Evolutionary conservation across 2,797 vertebrate species (phyloP).

Genomic region (Pipistrellus nathusii): DNA sequence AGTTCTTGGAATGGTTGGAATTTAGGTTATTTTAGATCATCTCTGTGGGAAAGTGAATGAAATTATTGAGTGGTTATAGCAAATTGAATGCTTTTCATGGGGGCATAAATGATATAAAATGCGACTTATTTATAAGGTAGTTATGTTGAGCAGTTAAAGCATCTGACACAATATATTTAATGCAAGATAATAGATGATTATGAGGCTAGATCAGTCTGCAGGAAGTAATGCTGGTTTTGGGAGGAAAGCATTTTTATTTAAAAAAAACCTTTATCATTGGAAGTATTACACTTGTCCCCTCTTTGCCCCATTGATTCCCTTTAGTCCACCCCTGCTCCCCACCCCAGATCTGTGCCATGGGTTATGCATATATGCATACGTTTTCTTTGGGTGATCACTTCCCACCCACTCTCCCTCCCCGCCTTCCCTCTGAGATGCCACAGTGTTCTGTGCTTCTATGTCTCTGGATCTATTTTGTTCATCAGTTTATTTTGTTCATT

Average conservation of each 20-base stretch:
- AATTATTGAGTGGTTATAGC: conserved; percentile 64
- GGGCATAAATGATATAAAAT: conserved; percentile 52
- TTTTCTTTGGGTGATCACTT: too few species aligned
- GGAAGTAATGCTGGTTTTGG: conserved; percentile 30
- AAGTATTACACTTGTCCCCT: too few species aligned
- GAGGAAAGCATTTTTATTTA: not conserved
- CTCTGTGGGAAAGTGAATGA: conserved; percentile 66
- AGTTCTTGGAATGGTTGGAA: conserved; percentile 70
- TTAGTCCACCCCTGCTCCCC: too few species aligned
- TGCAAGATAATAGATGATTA: conserved; percentile 28
- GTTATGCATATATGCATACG: too few species aligned
- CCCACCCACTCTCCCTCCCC: too few species aligned
- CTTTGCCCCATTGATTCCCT: too few species aligned
- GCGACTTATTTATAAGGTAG: conserved; percentile 19
- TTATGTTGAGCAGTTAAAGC: conserved; percentile 21
- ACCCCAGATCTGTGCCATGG: too few species aligned
- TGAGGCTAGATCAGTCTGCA: not conserved
- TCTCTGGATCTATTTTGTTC: too few species aligned
- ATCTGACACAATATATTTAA: conserved; percentile 23
- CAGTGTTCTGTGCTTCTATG: too few species aligned
- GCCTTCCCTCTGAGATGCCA: too few species aligned
- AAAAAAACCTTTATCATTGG: too few species aligned
- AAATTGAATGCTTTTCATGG: conserved; percentile 50
- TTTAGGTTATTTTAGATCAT: conserved; percentile 60
- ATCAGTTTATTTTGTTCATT: too few species aligned